Base-by-base conservation (phyloP, 2,797 vertebrate genomes). In the Microctenopoma stevenorrisi region DNA sequence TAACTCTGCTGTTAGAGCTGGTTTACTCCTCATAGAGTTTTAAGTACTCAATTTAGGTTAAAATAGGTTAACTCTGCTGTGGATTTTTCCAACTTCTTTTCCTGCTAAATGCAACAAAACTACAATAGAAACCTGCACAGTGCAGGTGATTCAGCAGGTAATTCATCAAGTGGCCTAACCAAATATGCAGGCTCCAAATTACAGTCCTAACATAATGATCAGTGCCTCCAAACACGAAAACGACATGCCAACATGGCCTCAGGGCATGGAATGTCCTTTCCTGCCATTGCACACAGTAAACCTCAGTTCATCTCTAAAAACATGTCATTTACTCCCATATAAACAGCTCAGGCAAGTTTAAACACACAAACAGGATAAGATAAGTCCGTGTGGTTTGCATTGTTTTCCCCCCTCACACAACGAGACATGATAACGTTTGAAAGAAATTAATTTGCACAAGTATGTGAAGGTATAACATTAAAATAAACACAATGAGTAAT, bases 191-290 rank as follows among this genome's bases (percentile, higher is more conserved):
- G 5, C 12, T 33, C n/a, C 25, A 5, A 37, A 43, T 46, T 14
- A 25, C 35, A 22, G 55, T n/a, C 7, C 18, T 35, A 38, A 59
- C 35, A 48, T 71, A 22, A 47, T 14, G 12, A 15, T 22, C 7
- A n/a, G 8, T 13, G n/a, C 37, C 33, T 58, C 25, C 12, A 33
- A 35, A n/a, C 11, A 33, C 3, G 14, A 18, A 28, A 59, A 53
- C 3, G 5, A 46, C 33, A 38, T 38, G n/a, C 3, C 30, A 9
- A 15, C 26, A 10, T 56, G 46, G 12, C 62, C 26, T 6, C 22
- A 38, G 54, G 40, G 26, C 15, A 58, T 16, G 57, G 15, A 56
- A 56, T 68, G 28, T 67, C 28, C 38, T 62, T 61, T 61, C 43
- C 18, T 54, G 50, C 40, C 59, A 56, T 18, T 56, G 49, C 30